Percentiles rank a stretch among this genome's conserved stretches.
Conservation (phyloP, 1,140 invertebrate species). For the Lucilia sericata region DNA sequence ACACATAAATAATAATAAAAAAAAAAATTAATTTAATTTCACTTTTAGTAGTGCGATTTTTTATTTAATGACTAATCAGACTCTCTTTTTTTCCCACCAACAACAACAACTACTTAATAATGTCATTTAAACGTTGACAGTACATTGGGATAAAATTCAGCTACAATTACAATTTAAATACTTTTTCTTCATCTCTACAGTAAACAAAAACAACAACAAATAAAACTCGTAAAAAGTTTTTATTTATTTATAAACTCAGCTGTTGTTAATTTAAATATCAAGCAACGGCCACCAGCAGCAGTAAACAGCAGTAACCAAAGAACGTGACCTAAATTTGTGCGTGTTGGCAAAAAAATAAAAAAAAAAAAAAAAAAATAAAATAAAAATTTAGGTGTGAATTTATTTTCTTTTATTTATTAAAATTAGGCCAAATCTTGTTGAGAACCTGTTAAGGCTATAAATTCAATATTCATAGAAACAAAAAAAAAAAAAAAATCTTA, state of each 20-base stretch:
- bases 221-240: not conserved
- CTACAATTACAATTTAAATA: constrained; percentile 11
- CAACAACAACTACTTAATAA: not conserved
- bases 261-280: constrained; percentile 1
- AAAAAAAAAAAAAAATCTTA: not conserved
- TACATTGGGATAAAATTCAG: not conserved
- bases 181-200: not conserved
- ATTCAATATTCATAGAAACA: not conserved
- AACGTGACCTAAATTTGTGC: constrained; percentile 20
- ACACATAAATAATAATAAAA: constrained; percentile 13
- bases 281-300: not conserved
- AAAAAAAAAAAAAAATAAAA: not conserved
- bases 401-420: constrained; percentile 10
- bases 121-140: not conserved
- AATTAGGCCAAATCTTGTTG: constrained; percentile 38
- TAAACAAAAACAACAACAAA: not conserved
- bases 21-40: constrained; percentile 35
- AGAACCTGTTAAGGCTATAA: constrained; percentile 37
- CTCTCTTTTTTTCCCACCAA: not conserved
- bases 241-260: constrained; percentile 18
- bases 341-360: not conserved
- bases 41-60: constrained; percentile 37
- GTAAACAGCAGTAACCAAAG: not conserved
- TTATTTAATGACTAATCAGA: constrained; percentile 17
- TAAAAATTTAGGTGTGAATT: constrained; percentile 23